A percentile compares a stretch with the other conserved stretches of the same genome.
Evolutionary conservation across 2,888 invertebrate species (phyloP).

Genomic region (Himalopsyche kuldschensis): DNA sequence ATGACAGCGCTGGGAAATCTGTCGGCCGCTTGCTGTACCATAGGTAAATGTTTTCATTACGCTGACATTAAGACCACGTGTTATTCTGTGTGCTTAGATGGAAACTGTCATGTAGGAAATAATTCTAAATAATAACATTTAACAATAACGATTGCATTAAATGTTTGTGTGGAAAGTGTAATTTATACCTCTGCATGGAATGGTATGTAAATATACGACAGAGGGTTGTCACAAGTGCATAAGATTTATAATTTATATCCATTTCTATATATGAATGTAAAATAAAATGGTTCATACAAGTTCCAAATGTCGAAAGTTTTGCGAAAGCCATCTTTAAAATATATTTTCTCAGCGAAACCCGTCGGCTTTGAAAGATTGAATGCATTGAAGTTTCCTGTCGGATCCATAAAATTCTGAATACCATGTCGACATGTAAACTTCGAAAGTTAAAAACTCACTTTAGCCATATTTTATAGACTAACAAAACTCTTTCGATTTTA

Average conservation of each 20-base stretch:
- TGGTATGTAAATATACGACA: neutral
- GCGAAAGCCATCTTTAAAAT: no score
- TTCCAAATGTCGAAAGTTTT: neutral
- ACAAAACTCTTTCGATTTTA: no score
- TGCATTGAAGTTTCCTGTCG: no score
- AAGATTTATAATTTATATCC: neutral
- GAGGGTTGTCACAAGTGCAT: neutral
- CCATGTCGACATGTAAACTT: no score
- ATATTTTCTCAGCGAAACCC: no score
- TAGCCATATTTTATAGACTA: no score
- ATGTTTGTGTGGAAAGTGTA: neutral
- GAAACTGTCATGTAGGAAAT: neutral
- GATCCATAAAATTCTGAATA: no score
- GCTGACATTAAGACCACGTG: neutral
- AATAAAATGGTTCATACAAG: neutral
- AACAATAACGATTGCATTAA: neutral
- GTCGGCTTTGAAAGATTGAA: no score
- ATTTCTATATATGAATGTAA: neutral
- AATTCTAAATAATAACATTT: neutral
- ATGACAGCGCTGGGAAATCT: conserved; percentile 31
- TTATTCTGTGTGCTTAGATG: neutral
- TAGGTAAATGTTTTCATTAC: conserved; percentile 30
- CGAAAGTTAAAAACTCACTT: no score
- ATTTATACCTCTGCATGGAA: neutral
- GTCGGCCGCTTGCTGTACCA: conserved; percentile 8